Conservation (phyloP, 35 echinoderm and acorn worm species). For the Stichopus chloronotus region DNA sequence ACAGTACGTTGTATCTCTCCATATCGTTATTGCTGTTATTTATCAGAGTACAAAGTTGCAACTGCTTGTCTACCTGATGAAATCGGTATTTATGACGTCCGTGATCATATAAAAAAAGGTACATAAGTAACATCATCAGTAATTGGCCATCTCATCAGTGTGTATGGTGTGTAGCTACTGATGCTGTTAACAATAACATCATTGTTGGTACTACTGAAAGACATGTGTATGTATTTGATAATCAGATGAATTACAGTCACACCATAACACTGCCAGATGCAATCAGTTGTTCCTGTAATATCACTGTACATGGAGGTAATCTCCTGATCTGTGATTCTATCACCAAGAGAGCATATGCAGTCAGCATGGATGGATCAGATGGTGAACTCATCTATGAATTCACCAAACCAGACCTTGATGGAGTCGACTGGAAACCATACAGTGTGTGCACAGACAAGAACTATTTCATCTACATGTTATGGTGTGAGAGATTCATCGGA, state of each 20-base stretch:
- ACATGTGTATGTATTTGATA: constrained; percentile 38
- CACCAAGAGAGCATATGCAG: too few relatives aligned
- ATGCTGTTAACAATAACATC: neutral
- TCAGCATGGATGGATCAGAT: neutral
- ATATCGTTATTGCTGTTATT: neutral
- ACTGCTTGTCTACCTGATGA: neutral
- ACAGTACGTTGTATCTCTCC: neutral
- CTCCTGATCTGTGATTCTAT: too few relatives aligned
- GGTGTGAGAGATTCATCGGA: neutral
- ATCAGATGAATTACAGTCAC: neutral
- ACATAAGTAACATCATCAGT: too few relatives aligned
- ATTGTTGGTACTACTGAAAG: neutral
- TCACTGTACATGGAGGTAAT: too few relatives aligned
- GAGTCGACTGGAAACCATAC: neutral
- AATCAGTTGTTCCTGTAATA: too few relatives aligned
- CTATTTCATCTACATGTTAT: constrained; percentile 13
- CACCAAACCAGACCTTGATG: neutral
- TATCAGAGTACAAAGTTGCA: neutral
- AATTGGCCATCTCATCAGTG: neutral
- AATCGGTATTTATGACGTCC: constrained; percentile 3
- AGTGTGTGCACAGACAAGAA: constrained; percentile 22
- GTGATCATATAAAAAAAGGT: neutral
- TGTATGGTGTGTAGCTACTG: neutral
- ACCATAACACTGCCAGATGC: neutral
- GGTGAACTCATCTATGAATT: neutral